Percentiles rank a stretch among this genome's conserved stretches.
These are phyloP conservation scores for Platorchestia sp. DNA, from an alignment of 1,140 invertebrate species.

Conservation along the genomic window DNA sequence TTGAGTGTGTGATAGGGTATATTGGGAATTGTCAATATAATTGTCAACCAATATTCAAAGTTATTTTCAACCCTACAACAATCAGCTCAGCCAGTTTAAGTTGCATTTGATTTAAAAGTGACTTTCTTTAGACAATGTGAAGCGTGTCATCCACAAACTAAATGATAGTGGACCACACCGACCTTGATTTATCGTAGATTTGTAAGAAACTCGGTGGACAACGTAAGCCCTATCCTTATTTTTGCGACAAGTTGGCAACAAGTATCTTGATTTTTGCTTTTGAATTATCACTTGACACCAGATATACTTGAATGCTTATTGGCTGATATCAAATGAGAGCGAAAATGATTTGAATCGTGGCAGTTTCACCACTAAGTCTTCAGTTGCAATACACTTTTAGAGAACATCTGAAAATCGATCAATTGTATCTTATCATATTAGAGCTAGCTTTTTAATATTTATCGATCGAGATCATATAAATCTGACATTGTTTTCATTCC, in stretches of 20 bases:
- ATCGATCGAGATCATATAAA: not conserved
- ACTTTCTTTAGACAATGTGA: not conserved
- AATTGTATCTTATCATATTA: not conserved
- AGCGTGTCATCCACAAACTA: not conserved
- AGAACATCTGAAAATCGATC: not conserved
- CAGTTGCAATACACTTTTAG: not conserved
- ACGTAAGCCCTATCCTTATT: not conserved
- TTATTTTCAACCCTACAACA: not conserved
- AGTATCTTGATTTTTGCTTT: not conserved
- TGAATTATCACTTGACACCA: not conserved
- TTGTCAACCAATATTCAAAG: not conserved
- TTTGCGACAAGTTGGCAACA: too few relatives aligned
- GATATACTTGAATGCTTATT: not conserved
- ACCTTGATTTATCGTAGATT: not conserved
- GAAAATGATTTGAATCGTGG: too few relatives aligned
- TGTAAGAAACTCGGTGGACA: not conserved
- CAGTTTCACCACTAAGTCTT: too few relatives aligned
- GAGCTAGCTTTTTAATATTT: not conserved
- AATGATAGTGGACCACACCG: not conserved
- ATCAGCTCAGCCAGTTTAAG: not conserved
- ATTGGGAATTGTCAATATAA: not conserved
- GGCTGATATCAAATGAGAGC: too few relatives aligned
- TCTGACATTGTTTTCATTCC: not conserved
- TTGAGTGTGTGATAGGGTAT: not conserved
- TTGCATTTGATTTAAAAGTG: not conserved